phyloP scores from a whole-genome alignment of 2,888 invertebrate species.

The Phortica magna region DNA sequence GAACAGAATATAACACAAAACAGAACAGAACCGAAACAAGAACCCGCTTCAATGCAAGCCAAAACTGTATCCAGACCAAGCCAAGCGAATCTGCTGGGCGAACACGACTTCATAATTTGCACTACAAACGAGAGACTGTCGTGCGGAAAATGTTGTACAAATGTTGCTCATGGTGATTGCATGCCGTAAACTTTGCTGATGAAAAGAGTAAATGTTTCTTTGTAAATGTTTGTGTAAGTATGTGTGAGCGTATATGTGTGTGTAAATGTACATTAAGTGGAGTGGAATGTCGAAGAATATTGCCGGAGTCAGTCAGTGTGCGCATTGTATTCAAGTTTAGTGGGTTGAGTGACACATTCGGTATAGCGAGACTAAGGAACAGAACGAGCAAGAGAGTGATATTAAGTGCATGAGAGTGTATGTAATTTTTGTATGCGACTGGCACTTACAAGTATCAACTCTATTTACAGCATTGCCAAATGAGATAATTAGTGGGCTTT shows the following conservation, averaged over 20 bases:
- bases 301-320: conserved; percentile 37
- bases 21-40: conserved; percentile 7
- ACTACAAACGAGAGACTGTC: conserved; percentile 30
- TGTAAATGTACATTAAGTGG: conserved; percentile 11
- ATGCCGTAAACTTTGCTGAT: conserved; percentile 2
- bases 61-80: conserved; percentile 28
- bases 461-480: conserved; percentile 39
- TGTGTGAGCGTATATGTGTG: conserved; percentile 20
- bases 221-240: background rate
- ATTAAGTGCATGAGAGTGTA: background rate
- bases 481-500: background rate
- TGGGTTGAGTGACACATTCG: conserved; percentile 67
- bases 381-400: background rate
- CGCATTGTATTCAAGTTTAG: conserved; percentile 67
- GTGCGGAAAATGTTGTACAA: conserved; percentile 49
- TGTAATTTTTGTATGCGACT: too few relatives aligned
- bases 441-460: background rate
- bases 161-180: conserved; percentile 9
- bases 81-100: background rate
- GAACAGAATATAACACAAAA: background rate
- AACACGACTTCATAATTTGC: conserved; percentile 21
- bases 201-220: conserved; percentile 6
- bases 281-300: conserved; percentile 23
- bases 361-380: background rate
- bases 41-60: conserved; percentile 25